These are phyloP conservation scores for Ataeniobius toweri DNA, from an alignment of 2,797 vertebrate genomes.

Conservation along the genomic window DNA sequence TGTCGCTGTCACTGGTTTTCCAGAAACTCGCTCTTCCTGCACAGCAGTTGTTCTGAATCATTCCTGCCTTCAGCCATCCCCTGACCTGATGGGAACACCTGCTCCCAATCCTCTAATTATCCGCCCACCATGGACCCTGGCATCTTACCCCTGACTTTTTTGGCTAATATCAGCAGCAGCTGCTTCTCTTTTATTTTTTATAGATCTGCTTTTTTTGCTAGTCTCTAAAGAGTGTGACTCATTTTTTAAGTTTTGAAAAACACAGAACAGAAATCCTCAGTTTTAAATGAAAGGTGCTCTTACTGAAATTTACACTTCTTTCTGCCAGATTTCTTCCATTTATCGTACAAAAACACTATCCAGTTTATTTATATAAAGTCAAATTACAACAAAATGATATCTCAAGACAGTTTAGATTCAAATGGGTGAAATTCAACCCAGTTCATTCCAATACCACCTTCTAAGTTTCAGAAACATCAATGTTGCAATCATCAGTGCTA, in stretches of 20 bases:
- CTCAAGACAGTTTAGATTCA: background rate
- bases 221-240: background rate
- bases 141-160: background rate
- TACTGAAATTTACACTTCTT: background rate
- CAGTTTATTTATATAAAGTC: background rate
- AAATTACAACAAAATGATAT: background rate
- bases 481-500: no score
- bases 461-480: no score
- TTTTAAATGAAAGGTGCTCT: background rate
- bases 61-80: background rate
- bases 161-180: background rate
- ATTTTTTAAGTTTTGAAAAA: background rate
- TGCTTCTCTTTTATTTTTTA: background rate
- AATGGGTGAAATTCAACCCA: background rate
- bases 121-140: background rate
- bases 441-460: no score
- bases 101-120: constrained; percentile 8
- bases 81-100: constrained; percentile 6
- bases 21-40: background rate
- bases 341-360: background rate
- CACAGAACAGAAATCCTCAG: background rate
- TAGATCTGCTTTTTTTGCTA: background rate
- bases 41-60: constrained; percentile 3
- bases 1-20: background rate
- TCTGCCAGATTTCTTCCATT: background rate